Evolutionary conservation across 92 coral and sea anemone species (phyloP), one percentile per base, ranked within the genome.

Genomic region (Phenganax subtilis): DNA sequence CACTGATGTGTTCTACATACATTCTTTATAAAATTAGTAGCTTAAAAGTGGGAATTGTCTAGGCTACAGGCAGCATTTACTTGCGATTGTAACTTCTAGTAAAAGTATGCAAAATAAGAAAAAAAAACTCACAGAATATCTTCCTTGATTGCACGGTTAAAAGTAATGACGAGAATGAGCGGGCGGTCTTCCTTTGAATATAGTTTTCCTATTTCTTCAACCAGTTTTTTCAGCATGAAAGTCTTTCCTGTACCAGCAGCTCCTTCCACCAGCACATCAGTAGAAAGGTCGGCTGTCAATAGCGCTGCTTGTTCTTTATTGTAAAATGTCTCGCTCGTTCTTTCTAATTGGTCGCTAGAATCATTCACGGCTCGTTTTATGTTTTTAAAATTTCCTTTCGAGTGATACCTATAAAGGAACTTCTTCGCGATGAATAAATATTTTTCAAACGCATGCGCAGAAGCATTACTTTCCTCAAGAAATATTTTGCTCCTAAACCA

Each of bases 191-290:
- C 47, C 47, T 37, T 53, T 44, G 16, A 2, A 54, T 57, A 76
- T 9, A 2, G 3, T 5, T 57, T 37, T 10, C 55, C 67, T 25
- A 76, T 15, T 6, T 28, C 9, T 20, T 57, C 16, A 12, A 57
- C 67, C 0, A 51, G 81, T 20, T 56, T 54, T 10, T 76, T 76
- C 9, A 76, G 58, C 0, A 76, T 53, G 52, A 76, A 55, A 0
- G 81, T 76, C 52, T 76, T 76, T 3, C 81, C 81, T 3, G 81
- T 56, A 9, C 81, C 81, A 3, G 81, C 81, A 28, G 54, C 62
- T 7, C 81, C 81, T 6, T 15, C 20, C 6, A 76, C 44, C 81
- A 65, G 56, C 81, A 76, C 0, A 58, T 56, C 15, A 0, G 56
- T 9, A 20, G 0, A 76, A 58, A 8, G 67, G 44, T 76, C 67